Evolutionary conservation across 2,113 vertebrate genomes (phyloP).

Genomic region (Sinocyclocheilus rhinocerous): DNA sequence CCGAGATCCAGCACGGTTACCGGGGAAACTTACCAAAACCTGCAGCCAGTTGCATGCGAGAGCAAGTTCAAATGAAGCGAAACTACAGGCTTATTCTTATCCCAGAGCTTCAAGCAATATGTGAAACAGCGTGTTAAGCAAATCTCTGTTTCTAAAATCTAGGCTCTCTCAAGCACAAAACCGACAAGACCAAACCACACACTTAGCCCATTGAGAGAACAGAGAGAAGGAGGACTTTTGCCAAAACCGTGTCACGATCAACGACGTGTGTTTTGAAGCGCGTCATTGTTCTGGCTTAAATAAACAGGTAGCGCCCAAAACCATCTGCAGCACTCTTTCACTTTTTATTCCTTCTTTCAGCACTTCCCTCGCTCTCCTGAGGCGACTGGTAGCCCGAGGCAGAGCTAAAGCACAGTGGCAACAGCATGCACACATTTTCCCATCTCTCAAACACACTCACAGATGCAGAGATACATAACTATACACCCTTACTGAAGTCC

Average conservation of each 20-base stretch:
- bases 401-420: slow-evolving; percentile 27
- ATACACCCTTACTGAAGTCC: not conserved
- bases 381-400: slow-evolving; percentile 12
- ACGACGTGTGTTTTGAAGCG: slow-evolving; percentile 47
- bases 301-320: slow-evolving; percentile 56
- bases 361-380: slow-evolving; percentile 14
- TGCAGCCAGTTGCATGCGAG: slow-evolving; percentile 40
- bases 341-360: slow-evolving; percentile 36
- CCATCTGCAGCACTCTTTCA: slow-evolving; percentile 40
- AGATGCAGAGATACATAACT: not conserved
- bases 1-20: not conserved
- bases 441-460: not conserved
- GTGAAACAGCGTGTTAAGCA: slow-evolving; percentile 69
- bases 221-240: slow-evolving; percentile 37
- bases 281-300: slow-evolving; percentile 51
- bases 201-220: slow-evolving; percentile 43
- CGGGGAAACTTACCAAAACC: slow-evolving; percentile 43
- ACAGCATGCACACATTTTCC: slow-evolving; percentile 23
- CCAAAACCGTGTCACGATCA: slow-evolving; percentile 50
- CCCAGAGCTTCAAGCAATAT: slow-evolving; percentile 72
- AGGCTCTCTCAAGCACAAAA: slow-evolving; percentile 58
- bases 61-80: slow-evolving; percentile 35
- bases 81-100: slow-evolving; percentile 51
- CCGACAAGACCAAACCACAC: slow-evolving; percentile 64
- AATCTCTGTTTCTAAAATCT: slow-evolving; percentile 61